phyloP scores from a whole-genome alignment of 2,888 invertebrate genomes.

The Acanthopleura granulata region DNA sequence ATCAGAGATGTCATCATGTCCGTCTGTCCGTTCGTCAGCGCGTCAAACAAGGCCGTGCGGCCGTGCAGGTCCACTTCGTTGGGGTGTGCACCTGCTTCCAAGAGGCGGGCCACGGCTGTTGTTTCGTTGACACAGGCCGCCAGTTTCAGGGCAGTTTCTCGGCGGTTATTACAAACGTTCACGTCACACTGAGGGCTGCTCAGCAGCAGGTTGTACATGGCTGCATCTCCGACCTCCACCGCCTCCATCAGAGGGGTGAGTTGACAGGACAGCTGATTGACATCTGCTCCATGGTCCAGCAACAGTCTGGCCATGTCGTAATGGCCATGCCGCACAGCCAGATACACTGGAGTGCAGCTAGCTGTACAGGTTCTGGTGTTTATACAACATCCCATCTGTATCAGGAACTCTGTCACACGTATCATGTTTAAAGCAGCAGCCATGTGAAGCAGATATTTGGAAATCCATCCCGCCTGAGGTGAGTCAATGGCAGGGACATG shows the following conservation, averaged over 20 bases:
- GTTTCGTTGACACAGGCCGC: background rate
- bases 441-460: background rate
- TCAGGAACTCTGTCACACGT: background rate
- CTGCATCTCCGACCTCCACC: background rate
- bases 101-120: slow-evolving; percentile 24
- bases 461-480: background rate
- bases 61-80: slow-evolving; percentile 35
- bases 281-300: background rate
- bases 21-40: slow-evolving; percentile 32
- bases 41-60: slow-evolving; percentile 44
- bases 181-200: background rate
- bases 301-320: background rate
- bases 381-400: background rate
- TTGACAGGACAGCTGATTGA: background rate
- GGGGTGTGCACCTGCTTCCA: slow-evolving; percentile 53
- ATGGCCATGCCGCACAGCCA: background rate
- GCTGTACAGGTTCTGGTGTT: background rate
- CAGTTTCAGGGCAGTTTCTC: slow-evolving; percentile 8
- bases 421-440: background rate
- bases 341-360: background rate
- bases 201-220: background rate
- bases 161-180: background rate
- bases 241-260: background rate
- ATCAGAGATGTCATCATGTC: slow-evolving; percentile 44
- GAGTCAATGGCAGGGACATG: background rate